Conservation (phyloP, 2,797 vertebrate genomes). For the Lemur catta region DNA sequence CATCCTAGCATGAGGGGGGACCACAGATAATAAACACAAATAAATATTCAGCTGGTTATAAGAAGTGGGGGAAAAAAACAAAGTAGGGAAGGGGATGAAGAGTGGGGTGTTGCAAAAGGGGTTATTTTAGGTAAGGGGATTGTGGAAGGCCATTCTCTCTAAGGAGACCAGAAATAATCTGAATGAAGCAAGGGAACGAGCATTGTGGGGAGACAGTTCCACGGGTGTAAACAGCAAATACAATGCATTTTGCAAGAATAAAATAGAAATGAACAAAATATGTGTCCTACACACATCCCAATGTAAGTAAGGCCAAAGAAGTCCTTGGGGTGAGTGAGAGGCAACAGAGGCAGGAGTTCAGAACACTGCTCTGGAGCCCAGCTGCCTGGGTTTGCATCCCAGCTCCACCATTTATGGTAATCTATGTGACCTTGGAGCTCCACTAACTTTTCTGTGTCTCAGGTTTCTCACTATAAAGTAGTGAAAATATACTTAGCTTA, state of each 20-base stretch:
- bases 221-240: background rate
- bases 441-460: background rate
- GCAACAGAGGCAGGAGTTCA: too few species aligned
- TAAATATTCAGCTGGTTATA: background rate
- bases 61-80: background rate
- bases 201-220: background rate
- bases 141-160: background rate
- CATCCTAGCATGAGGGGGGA: background rate
- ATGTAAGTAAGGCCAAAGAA: background rate
- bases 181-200: background rate
- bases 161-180: background rate
- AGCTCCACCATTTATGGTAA: background rate
- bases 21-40: background rate
- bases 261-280: background rate
- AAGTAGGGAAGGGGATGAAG: background rate
- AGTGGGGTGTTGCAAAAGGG: background rate
- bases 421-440: background rate
- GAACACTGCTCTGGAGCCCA: background rate
- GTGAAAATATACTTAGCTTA: background rate
- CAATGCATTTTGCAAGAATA: background rate
- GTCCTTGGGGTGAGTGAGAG: background rate
- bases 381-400: background rate
- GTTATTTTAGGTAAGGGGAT: background rate
- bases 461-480: background rate
- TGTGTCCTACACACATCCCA: background rate